Percentiles rank a stretch among this genome's conserved stretches.
Conservation (phyloP, 1,140 invertebrate genomes). For the Monomorium pharaonis region DNA sequence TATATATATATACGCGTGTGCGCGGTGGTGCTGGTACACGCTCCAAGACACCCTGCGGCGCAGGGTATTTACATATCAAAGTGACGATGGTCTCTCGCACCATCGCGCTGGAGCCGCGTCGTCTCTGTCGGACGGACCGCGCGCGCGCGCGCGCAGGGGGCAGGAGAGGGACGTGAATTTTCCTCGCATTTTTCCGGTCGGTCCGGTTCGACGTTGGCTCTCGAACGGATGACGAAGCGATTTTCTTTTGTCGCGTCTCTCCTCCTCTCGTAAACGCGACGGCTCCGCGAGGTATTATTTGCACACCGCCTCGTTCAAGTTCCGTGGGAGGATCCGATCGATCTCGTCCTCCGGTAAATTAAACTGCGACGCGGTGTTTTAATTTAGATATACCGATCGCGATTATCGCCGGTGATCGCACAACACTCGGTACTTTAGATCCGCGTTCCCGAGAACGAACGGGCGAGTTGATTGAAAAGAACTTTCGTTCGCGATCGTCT, state of each 20-base stretch:
- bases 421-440: not conserved
- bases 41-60: conserved; percentile 71
- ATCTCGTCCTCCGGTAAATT: not conserved
- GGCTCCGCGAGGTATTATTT: not conserved
- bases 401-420: not conserved
- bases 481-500: conserved; percentile 67
- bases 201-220: not conserved
- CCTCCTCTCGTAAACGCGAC: not conserved
- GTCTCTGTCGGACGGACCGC: conserved; percentile 62
- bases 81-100: conserved; percentile 75
- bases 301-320: not conserved
- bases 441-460: not conserved
- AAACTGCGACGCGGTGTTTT: not conserved
- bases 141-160: too few relatives aligned
- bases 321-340: not conserved
- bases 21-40: conserved; percentile 51
- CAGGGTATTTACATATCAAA: conserved; percentile 84
- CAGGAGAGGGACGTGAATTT: conserved; percentile 53
- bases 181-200: conserved; percentile 25
- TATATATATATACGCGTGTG: conserved; percentile 44
- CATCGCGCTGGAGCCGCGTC: conserved; percentile 44
- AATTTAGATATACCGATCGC: not conserved
- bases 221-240: not conserved
- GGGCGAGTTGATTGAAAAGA: conserved; percentile 11
- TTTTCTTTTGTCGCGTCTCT: not conserved